Evolutionary conservation across 2,797 vertebrate species (phyloP), one percentile per base, ranked within the genome.

Genomic region (Otolemur crassicaudatus): DNA sequence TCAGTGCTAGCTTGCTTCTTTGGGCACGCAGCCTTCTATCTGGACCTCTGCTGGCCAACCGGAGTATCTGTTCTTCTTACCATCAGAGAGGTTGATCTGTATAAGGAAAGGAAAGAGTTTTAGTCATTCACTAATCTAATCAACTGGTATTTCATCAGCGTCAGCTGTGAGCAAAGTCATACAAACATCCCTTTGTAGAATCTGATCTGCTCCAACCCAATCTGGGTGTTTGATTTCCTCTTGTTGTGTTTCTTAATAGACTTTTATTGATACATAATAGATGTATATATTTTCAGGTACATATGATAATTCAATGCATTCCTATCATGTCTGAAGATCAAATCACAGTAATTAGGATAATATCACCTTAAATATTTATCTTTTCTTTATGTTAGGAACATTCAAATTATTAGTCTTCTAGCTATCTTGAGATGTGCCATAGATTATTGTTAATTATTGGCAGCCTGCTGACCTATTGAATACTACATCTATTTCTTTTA

Each of bases 21-120:
- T 95, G 8, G 98, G 98, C 56, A 99, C 92, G 63, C 99, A 99
- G 82, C 99, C 99, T 87, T 99, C 98, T 87, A 99, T 98, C 97
- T 99, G 98, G 49, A 98, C 97, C 98, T 99, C 99, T 27, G 98
- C 97, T 7, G 98, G 98, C 99, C 99, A 99, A 90, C 97, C 98
- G 0, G 0, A 0, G 0, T 99, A 98, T 85, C 98, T 98, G 97
- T 99, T 98, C 4, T 46, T 98, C 0, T 7, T n/a, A 7, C 7
- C 1, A n/a, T 98, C 89, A 5, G 97, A 98, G 87, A 99, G 98
- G 92, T 98, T 98, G 95, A 99, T 98, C 99, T 99, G 97, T 43
- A 76, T 60, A 8, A 87, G 90, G 87, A 72, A 65, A 29, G 49
- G 29, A 87, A 27, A 88, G 6, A 53, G 14, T 17, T 75, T 65